These are phyloP conservation scores for Trissoscelio sp. DNA, from an alignment of 2,888 invertebrate species.

Conservation along the genomic window DNA sequence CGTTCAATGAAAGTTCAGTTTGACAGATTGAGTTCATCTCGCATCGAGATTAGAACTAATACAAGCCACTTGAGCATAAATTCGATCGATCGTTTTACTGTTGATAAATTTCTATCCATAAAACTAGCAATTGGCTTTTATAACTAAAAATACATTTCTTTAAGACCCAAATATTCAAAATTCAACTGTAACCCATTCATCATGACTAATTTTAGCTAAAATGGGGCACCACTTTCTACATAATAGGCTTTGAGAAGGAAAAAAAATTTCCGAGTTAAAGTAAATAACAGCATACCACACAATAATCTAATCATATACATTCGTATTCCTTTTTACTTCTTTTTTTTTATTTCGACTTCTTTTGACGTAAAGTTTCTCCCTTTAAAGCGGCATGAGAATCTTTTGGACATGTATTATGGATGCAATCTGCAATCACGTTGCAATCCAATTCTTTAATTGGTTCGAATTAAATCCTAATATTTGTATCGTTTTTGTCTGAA, in stretches of 20 bases:
- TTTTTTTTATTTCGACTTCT: neutral
- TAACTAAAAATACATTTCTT: slow-evolving; percentile 20
- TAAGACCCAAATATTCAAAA: slow-evolving; percentile 30
- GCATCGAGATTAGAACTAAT: slow-evolving; percentile 14
- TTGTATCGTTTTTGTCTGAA: slow-evolving; percentile 52
- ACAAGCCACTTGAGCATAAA: slow-evolving; percentile 1
- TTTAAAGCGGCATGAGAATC: slow-evolving; percentile 7
- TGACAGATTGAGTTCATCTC: slow-evolving; percentile 34
- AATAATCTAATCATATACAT: slow-evolving; percentile 40
- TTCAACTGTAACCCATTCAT: slow-evolving; percentile 10
- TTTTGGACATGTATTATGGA: slow-evolving; percentile 27
- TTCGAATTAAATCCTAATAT: slow-evolving; percentile 57
- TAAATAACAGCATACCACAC: slow-evolving; percentile 31
- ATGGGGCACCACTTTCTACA: slow-evolving; percentile 54
- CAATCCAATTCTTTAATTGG: slow-evolving; percentile 54
- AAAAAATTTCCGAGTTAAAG: slow-evolving; percentile 6
- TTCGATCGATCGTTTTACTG: slow-evolving; percentile 1
- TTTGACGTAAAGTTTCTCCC: slow-evolving; percentile 21
- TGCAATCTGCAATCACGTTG: slow-evolving; percentile 13
- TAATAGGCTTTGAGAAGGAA: slow-evolving; percentile 30
- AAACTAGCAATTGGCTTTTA: neutral
- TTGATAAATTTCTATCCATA: slow-evolving; percentile 14
- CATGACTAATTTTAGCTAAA: slow-evolving; percentile 38
- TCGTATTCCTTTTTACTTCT: slow-evolving; percentile 15
- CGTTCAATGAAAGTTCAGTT: slow-evolving; percentile 34